Conservation (phyloP, 2,888 invertebrate species). For the Brachyptera putata region DNA sequence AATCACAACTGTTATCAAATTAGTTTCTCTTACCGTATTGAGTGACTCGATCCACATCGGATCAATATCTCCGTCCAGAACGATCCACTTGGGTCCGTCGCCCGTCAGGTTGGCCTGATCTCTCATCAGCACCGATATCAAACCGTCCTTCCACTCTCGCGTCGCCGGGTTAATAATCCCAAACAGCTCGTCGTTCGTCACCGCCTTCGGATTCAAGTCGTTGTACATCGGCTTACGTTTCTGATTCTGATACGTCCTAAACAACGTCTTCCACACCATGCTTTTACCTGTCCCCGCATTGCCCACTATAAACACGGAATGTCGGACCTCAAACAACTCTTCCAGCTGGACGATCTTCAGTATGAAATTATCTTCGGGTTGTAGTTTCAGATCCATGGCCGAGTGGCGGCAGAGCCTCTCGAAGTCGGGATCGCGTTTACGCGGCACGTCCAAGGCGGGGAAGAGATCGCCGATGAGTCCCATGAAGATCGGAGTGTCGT, state of each 20-base stretch:
- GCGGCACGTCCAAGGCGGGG: conserved; percentile 86
- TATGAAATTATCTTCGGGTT: conserved; percentile 87
- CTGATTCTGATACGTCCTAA: conserved; percentile 75
- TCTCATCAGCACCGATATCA: conserved; percentile 89
- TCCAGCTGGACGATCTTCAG: conserved; percentile 84
- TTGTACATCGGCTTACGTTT: conserved; percentile 78
- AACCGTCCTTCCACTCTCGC: conserved; percentile 86
- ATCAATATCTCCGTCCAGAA: conserved; percentile 93
- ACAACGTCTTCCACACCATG: conserved; percentile 87
- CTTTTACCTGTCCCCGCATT: conserved; percentile 89
- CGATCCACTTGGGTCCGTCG: conserved; percentile 89
- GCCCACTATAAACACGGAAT: conserved; percentile 86
- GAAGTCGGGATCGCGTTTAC: conserved; percentile 80
- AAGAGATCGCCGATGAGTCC: conserved; percentile 90
- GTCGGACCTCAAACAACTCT: conserved; percentile 87
- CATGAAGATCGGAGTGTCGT: conserved; percentile 89
- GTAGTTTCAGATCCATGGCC: conserved; percentile 75
- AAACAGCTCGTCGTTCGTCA: conserved; percentile 92
- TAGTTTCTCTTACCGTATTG: too few species aligned
- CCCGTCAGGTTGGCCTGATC: conserved; percentile 87
- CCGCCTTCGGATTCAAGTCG: conserved; percentile 94
- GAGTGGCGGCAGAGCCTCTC: conserved; percentile 74
- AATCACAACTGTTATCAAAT: too few species aligned
- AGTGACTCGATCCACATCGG: conserved; percentile 98
- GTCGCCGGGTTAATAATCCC: conserved; percentile 92